phyloP scores from a whole-genome alignment of 2,113 vertebrate species.

The Myrmophylax atrothorax region DNA sequence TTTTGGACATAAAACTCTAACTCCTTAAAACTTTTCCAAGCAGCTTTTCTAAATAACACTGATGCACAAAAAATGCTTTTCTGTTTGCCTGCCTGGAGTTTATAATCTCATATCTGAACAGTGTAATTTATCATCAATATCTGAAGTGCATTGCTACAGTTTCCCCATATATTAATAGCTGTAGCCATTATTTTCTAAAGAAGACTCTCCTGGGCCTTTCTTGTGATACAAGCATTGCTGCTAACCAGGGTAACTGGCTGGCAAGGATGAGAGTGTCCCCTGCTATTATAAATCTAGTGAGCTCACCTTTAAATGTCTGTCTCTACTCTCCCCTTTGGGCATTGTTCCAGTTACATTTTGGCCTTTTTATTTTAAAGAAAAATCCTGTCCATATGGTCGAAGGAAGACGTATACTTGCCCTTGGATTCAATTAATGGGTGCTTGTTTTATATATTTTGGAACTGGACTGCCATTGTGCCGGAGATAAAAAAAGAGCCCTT shows the following conservation, averaged over 20 bases:
- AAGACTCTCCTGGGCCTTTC: constrained; percentile 18
- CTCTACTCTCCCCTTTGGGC: constrained; percentile 57
- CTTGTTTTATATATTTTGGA: constrained; percentile 12
- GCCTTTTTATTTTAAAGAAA: constrained; percentile 61
- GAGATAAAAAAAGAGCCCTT: neutral
- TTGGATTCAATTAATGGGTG: constrained; percentile 13
- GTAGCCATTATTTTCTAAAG: constrained; percentile 37
- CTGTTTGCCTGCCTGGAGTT: neutral
- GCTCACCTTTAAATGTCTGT: constrained; percentile 50
- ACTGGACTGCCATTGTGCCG: neutral
- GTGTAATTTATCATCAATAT: constrained; percentile 28
- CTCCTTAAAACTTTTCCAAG: neutral
- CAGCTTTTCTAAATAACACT: constrained; percentile 1
- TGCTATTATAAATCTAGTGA: constrained; percentile 54
- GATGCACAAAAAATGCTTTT: neutral
- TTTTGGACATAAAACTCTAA: neutral
- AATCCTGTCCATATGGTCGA: neutral
- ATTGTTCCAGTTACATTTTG: constrained; percentile 54
- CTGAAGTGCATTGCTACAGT: constrained; percentile 33
- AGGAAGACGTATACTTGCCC: constrained; percentile 16
- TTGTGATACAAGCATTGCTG: neutral
- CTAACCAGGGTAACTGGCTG: neutral
- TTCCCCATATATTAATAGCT: constrained; percentile 25
- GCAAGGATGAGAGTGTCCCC: constrained; percentile 20
- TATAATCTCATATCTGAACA: constrained; percentile 20